These are phyloP conservation scores for Calameuta pallipes DNA, from an alignment of 2,888 invertebrate genomes.

Conservation along the genomic window DNA sequence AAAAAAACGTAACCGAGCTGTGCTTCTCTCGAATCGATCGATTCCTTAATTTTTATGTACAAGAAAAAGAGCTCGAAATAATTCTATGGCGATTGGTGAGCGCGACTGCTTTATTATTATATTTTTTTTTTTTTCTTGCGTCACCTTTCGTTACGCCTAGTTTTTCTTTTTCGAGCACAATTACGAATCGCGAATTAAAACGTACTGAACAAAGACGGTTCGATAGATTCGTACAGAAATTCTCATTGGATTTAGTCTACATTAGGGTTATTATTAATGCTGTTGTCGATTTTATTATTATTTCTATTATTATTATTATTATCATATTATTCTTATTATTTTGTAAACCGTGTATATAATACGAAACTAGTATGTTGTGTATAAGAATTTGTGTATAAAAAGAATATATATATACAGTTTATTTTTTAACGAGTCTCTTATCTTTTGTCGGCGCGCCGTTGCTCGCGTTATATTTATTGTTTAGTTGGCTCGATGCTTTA, in stretches of 20 bases:
- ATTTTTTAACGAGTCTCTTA: conserved; percentile 15
- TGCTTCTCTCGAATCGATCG: neutral
- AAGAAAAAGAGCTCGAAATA: neutral
- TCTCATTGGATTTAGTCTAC: conserved; percentile 5
- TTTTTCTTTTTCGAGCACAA: neutral
- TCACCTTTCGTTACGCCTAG: neutral
- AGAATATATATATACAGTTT: conserved; percentile 20
- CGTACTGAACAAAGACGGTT: conserved; percentile 9
- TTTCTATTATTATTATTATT: neutral
- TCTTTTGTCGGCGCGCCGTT: neutral
- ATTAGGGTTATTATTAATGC: neutral
- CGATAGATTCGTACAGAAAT: conserved; percentile 14
- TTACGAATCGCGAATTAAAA: neutral
- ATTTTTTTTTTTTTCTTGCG: neutral
- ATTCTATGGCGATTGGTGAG: neutral
- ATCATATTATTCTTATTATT: conserved; percentile 3
- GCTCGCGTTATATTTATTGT: neutral
- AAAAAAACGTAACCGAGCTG: neutral
- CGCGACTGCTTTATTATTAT: neutral
- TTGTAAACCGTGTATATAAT: conserved; percentile 20
- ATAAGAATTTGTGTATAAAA: conserved; percentile 15
- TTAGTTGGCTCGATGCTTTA: neutral
- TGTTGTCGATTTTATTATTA: neutral
- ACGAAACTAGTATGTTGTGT: conserved; percentile 15
- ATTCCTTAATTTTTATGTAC: neutral